Evolutionary conservation across 1,140 invertebrate genomes (phyloP).

Genomic region (Brachionus calyciflorus): DNA sequence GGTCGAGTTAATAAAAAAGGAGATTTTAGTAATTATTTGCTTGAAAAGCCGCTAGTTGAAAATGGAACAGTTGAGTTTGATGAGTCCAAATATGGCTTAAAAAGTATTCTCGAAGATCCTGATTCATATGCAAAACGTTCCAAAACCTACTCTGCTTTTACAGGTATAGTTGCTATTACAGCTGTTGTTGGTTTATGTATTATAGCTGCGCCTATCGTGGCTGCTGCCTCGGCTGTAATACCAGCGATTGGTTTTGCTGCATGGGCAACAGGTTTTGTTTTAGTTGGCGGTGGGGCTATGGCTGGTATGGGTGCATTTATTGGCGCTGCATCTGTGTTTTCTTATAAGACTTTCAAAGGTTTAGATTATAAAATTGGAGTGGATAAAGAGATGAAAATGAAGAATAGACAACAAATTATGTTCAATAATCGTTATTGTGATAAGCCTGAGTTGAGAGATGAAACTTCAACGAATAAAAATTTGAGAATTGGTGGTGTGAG

Average conservation of each 20-base stretch:
- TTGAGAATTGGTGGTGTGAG: neutral
- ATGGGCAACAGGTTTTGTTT: neutral
- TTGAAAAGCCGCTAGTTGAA: slow-evolving; percentile 22
- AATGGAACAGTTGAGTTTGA: neutral
- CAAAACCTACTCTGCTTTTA: neutral
- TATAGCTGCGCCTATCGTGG: neutral
- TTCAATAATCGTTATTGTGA: slow-evolving; percentile 23
- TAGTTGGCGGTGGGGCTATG: neutral
- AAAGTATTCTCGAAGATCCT: neutral
- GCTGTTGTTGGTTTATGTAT: neutral
- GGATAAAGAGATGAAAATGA: slow-evolving; percentile 30
- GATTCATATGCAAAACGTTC: slow-evolving; percentile 4
- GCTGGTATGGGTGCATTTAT: neutral
- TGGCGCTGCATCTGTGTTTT: neutral
- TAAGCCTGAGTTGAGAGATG: neutral
- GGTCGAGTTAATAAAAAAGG: neutral
- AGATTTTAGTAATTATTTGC: slow-evolving; percentile 15
- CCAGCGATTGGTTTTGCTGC: neutral
- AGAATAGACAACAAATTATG: slow-evolving; percentile 24
- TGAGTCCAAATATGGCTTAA: neutral
- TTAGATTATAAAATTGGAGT: slow-evolving; percentile 19
- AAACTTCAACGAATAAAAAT: neutral
- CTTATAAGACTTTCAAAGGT: neutral
- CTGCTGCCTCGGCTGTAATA: neutral
- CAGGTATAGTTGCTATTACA: neutral